These are phyloP conservation scores for Dioctria rufipes DNA, from an alignment of 2,888 invertebrate species.

Conservation along the genomic window DNA sequence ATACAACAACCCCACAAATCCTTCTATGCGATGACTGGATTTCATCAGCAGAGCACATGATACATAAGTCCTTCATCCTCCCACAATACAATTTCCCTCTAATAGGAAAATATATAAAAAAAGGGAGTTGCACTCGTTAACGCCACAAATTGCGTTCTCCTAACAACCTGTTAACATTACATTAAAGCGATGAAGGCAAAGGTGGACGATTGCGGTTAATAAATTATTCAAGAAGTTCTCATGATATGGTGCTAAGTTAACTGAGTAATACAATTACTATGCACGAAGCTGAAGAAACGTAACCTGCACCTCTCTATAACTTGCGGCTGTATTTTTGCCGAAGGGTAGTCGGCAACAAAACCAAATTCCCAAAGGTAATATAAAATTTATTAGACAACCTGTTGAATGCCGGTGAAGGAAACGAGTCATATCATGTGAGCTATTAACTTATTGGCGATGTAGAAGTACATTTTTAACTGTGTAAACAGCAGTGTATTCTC, in stretches of 20 bases:
- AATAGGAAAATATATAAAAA: not conserved
- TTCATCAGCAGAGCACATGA: slow-evolving; percentile 23
- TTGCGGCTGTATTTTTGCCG: not conserved
- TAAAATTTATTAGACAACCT: slow-evolving; percentile 58
- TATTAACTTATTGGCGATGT: slow-evolving; percentile 6
- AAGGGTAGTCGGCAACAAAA: slow-evolving; percentile 10
- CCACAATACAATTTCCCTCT: not conserved
- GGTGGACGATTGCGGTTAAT: slow-evolving; percentile 32
- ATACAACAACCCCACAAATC: slow-evolving; percentile 40
- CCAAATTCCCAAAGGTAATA: slow-evolving; percentile 56
- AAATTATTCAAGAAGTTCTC: slow-evolving; percentile 58
- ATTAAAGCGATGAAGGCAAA: too few relatives aligned
- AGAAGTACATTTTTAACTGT: not conserved
- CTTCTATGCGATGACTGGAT: slow-evolving; percentile 24
- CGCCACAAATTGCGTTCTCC: slow-evolving; percentile 25
- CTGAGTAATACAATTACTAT: slow-evolving; percentile 23
- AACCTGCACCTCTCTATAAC: not conserved
- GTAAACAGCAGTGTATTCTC: too few relatives aligned
- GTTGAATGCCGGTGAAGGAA: slow-evolving; percentile 16
- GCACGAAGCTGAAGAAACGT: not conserved
- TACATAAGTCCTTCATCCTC: slow-evolving; percentile 8
- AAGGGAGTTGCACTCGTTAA: slow-evolving; percentile 40
- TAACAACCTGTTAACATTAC: slow-evolving; percentile 48
- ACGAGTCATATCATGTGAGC: slow-evolving; percentile 7
- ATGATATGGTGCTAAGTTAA: slow-evolving; percentile 30